A percentile compares a stretch with the other conserved stretches of the same genome.
These are phyloP conservation scores for Helicolenus hilgendorfi DNA, from an alignment of 2,797 vertebrate genomes.

Conservation along the genomic window DNA sequence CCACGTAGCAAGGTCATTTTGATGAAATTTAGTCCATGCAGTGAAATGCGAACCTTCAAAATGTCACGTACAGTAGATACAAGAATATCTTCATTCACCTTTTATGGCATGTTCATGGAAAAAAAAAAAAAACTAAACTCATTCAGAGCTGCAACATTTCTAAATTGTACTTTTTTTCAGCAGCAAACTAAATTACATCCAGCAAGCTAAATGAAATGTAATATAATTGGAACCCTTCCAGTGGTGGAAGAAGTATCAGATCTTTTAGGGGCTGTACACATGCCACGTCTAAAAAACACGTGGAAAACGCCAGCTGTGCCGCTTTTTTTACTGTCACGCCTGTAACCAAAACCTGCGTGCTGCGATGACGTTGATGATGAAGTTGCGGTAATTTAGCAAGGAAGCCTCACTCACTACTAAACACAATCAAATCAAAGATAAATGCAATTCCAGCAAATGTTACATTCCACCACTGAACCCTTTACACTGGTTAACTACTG, in stretches of 20 bases:
- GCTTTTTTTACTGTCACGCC: too few species aligned
- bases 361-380: too few species aligned
- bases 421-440: too few species aligned
- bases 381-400: too few species aligned
- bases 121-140: background rate
- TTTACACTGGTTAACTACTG: background rate
- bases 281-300: too few species aligned
- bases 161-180: background rate
- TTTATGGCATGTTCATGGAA: background rate
- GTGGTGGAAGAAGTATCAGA: too few species aligned
- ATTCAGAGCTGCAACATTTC: background rate
- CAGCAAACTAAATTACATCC: background rate
- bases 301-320: too few species aligned
- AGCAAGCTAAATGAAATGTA: background rate
- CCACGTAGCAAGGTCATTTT: constrained; percentile 37
- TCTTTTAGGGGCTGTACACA: too few species aligned
- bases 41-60: constrained; percentile 36
- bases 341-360: too few species aligned
- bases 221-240: background rate
- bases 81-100: constrained; percentile 16
- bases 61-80: constrained; percentile 6
- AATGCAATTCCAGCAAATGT: background rate
- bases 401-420: too few species aligned
- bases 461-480: background rate
- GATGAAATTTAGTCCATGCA: constrained; percentile 15